Evolutionary conservation across 2,888 invertebrate genomes (phyloP).

Genomic region (Odontothrips loti): DNA sequence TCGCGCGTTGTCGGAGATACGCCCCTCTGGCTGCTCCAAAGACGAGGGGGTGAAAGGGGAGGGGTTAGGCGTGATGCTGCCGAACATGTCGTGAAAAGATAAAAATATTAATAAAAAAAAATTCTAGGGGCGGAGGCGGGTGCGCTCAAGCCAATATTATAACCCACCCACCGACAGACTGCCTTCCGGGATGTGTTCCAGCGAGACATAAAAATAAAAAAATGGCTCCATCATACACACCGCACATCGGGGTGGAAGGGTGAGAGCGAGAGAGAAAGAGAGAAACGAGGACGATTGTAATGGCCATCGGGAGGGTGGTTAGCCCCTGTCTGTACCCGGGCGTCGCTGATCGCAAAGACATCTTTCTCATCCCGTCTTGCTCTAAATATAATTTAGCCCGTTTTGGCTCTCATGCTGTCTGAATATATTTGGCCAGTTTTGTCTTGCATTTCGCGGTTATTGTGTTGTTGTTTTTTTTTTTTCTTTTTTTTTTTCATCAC

Average conservation of each 20-base stretch:
- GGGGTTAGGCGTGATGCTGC: not conserved
- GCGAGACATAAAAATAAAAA: constrained; percentile 17
- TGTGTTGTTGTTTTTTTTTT: too few species aligned
- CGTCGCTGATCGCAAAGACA: not conserved
- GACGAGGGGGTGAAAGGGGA: not conserved
- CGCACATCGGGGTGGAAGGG: not conserved
- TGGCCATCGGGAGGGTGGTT: constrained; percentile 11
- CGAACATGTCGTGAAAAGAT: not conserved
- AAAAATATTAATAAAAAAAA: too few species aligned
- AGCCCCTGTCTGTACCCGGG: not conserved
- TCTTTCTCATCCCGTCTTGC: not conserved
- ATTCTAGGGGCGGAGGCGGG: too few species aligned
- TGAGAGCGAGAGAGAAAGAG: not conserved
- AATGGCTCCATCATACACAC: constrained; percentile 19
- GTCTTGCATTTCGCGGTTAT: too few species aligned
- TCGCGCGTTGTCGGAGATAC: not conserved
- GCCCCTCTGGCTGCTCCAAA: not conserved
- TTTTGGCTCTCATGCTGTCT: too few species aligned
- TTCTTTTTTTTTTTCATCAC: too few species aligned
- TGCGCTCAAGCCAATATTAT: not conserved
- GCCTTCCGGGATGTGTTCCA: constrained; percentile 20
- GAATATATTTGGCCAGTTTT: too few species aligned
- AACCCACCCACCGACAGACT: not conserved
- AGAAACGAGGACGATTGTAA: not conserved
- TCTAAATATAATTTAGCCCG: not conserved